Conservation (phyloP, 2,888 invertebrate species). For the Mimumesa dahlbomi region DNA sequence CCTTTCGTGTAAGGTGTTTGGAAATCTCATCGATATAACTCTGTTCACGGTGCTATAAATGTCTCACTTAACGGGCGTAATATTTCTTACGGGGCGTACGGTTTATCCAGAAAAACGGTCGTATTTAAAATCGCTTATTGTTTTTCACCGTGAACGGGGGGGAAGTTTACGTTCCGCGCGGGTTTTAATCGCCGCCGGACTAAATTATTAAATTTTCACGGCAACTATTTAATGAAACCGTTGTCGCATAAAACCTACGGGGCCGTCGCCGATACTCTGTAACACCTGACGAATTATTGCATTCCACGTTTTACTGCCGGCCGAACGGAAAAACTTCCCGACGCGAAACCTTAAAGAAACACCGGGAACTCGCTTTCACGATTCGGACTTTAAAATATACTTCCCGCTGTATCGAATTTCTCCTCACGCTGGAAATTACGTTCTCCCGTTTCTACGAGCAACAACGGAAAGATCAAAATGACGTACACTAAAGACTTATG, state of each 20-base stretch:
- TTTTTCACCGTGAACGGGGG: slow-evolving; percentile 47
- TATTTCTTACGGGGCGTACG: slow-evolving; percentile 56
- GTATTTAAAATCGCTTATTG: slow-evolving; percentile 50
- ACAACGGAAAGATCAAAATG: slow-evolving; percentile 11
- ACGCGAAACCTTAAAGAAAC: too few relatives aligned
- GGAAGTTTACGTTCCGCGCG: neutral
- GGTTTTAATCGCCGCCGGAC: neutral
- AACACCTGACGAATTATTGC: too few relatives aligned
- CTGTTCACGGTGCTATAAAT: slow-evolving; percentile 54
- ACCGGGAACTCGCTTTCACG: too few relatives aligned
- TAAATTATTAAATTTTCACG: slow-evolving; percentile 18
- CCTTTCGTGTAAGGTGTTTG: slow-evolving; percentile 41
- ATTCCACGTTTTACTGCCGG: too few relatives aligned
- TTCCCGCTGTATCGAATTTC: neutral
- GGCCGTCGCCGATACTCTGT: too few relatives aligned
- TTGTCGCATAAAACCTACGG: too few relatives aligned
- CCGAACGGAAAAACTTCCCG: too few relatives aligned
- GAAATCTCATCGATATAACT: slow-evolving; percentile 44
- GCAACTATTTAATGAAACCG: neutral
- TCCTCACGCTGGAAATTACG: neutral
- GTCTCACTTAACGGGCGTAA: slow-evolving; percentile 46
- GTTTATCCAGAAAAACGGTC: slow-evolving; percentile 35
- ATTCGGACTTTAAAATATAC: too few relatives aligned
- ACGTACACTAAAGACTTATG: slow-evolving; percentile 23
- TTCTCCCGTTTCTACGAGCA: neutral